These are phyloP conservation scores for Cyclophora albipunctata DNA, from an alignment of 2,888 invertebrate genomes.

Conservation along the genomic window DNA sequence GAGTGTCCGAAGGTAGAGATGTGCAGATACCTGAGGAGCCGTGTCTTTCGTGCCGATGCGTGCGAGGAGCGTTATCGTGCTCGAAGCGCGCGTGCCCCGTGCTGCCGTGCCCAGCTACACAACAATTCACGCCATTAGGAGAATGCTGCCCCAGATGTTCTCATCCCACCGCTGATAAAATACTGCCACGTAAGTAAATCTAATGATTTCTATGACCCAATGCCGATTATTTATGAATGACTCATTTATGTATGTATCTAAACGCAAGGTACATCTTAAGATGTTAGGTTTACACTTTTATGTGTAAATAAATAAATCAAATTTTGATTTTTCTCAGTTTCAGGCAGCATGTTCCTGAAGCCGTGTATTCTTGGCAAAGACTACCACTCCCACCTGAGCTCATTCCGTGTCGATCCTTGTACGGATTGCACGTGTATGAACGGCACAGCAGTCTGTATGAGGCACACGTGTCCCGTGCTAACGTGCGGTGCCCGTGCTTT, in stretches of 20 bases:
- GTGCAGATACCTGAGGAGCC: slow-evolving; percentile 89
- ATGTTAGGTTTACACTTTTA: background rate
- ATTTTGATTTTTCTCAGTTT: slow-evolving; percentile 26
- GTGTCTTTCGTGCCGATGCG: slow-evolving; percentile 89
- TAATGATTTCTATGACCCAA: too few relatives aligned
- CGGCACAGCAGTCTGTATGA: slow-evolving; percentile 85
- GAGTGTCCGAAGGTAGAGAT: slow-evolving; percentile 85
- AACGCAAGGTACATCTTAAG: too few relatives aligned
- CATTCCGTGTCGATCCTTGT: slow-evolving; percentile 84
- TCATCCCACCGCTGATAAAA: slow-evolving; percentile 65
- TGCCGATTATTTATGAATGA: too few relatives aligned
- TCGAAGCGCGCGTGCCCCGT: slow-evolving; percentile 92
- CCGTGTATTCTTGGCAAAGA: slow-evolving; percentile 84
- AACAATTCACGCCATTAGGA: slow-evolving; percentile 81
- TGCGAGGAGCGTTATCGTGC: slow-evolving; percentile 82
- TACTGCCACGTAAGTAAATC: slow-evolving; percentile 55
- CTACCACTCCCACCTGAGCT: slow-evolving; percentile 77
- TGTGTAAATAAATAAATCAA: background rate
- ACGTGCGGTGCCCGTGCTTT: slow-evolving; percentile 87
- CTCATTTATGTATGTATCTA: too few relatives aligned
- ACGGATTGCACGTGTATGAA: slow-evolving; percentile 89
- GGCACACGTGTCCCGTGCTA: slow-evolving; percentile 91
- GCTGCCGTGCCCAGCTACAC: slow-evolving; percentile 83
- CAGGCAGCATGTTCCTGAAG: slow-evolving; percentile 50
- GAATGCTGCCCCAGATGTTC: slow-evolving; percentile 84